Evolutionary conservation across 2,888 invertebrate species (phyloP).

Genomic region (Cataglyphis livida): DNA sequence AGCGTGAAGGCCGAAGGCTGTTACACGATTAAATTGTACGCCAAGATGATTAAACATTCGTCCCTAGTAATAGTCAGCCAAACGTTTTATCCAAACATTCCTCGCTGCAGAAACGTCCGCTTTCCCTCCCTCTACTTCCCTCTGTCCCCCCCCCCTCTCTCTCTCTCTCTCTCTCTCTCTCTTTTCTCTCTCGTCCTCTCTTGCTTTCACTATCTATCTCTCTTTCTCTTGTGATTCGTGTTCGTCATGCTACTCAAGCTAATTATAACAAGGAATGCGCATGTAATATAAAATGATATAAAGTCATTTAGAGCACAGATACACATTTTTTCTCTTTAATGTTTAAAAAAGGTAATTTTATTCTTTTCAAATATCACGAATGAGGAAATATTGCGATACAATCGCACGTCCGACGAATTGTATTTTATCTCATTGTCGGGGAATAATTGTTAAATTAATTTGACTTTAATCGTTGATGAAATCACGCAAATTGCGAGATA

Average conservation of each 20-base stretch:
- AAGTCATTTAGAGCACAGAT: background rate
- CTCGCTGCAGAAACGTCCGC: background rate
- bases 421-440: conserved; percentile 30
- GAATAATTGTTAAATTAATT: conserved; percentile 53
- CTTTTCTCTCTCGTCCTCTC: background rate
- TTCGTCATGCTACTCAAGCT: background rate
- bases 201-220: too few species aligned
- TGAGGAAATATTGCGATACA: background rate
- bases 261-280: conserved; percentile 13
- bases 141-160: too few species aligned
- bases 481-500: conserved; percentile 35
- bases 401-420: background rate
- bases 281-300: background rate
- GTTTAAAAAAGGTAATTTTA: background rate
- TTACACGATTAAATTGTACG: conserved; percentile 55
- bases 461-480: conserved; percentile 43
- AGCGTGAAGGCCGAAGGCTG: conserved; percentile 12
- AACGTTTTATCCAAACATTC: conserved; percentile 31
- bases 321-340: background rate
- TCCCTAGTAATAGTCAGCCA: background rate
- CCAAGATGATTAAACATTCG: conserved; percentile 49
- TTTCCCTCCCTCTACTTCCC: background rate
- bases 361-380: background rate
- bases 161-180: background rate
- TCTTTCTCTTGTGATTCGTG: background rate